Conservation (phyloP, 2,888 invertebrate species). For the Flexamia atlantica region DNA sequence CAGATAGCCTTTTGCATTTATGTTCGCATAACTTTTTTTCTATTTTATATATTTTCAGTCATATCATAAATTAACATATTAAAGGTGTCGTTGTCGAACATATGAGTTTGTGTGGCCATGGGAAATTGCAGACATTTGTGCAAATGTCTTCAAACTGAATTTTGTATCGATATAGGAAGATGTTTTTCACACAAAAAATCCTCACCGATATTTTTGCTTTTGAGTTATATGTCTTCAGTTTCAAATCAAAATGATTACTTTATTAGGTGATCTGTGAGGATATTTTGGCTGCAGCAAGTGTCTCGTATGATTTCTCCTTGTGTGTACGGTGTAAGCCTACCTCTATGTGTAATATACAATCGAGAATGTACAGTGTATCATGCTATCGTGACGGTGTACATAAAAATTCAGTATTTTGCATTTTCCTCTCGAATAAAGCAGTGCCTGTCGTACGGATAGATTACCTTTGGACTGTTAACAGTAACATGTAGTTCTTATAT, state of each 20-base stretch:
- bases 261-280: background rate
- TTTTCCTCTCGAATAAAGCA: constrained; percentile 62
- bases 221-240: background rate
- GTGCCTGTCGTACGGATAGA: constrained; percentile 60
- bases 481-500: constrained; percentile 38
- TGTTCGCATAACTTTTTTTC: constrained; percentile 26
- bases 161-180: background rate
- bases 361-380: constrained; percentile 53
- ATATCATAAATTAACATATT: background rate
- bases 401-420: constrained; percentile 62
- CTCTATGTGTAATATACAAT: background rate
- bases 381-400: constrained; percentile 46
- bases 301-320: background rate
- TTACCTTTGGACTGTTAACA: constrained; percentile 55
- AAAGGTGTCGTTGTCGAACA: constrained; percentile 8
- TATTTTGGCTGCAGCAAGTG: background rate
- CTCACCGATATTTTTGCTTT: background rate
- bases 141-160: constrained; percentile 4
- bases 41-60: constrained; percentile 31
- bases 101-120: constrained; percentile 20
- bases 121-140: background rate
- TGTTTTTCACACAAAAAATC: background rate
- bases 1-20: constrained; percentile 29
- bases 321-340: background rate
- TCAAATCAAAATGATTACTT: background rate